Evolutionary conservation across 2,888 invertebrate genomes (phyloP).

Genomic region (Acheta domesticus): DNA sequence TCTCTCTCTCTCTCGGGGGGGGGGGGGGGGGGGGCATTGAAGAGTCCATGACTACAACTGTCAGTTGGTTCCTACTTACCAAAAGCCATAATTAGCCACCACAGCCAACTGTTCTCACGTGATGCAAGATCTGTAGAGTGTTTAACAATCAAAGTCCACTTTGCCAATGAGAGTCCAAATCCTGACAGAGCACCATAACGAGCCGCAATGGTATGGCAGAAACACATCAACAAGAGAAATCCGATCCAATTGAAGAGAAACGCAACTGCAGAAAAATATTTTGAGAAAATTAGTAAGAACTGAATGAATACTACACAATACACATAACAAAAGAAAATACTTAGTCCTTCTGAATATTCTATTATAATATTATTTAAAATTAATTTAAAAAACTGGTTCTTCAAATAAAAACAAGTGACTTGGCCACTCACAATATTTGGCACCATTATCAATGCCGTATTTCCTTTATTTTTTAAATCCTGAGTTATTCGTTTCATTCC

Average conservation of each 20-base stretch:
- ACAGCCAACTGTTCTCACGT: constrained; percentile 85
- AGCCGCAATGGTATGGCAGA: constrained; percentile 90
- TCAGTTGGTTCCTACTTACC: constrained; percentile 53
- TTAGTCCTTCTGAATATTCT: too few species aligned
- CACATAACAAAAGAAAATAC: not conserved
- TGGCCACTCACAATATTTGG: too few species aligned
- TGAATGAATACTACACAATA: not conserved
- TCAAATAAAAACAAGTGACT: too few species aligned
- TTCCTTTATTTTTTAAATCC: too few species aligned
- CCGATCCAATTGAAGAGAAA: constrained; percentile 96
- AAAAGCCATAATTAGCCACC: constrained; percentile 90
- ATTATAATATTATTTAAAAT: too few species aligned
- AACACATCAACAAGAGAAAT: constrained; percentile 85
- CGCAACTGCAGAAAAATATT: constrained; percentile 63
- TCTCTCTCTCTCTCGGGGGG: too few species aligned
- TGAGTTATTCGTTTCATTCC: too few species aligned
- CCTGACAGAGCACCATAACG: constrained; percentile 90
- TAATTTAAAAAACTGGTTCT: too few species aligned
- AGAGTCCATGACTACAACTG: too few species aligned
- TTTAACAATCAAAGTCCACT: constrained; percentile 93
- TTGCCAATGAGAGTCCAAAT: constrained; percentile 87
- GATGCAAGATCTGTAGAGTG: constrained; percentile 83
- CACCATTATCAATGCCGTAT: too few species aligned
- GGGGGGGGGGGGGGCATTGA: too few species aligned
- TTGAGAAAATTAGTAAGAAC: not conserved